These are phyloP conservation scores for Chloebia gouldiae DNA, from an alignment of 2,113 vertebrate genomes.

Conservation along the genomic window DNA sequence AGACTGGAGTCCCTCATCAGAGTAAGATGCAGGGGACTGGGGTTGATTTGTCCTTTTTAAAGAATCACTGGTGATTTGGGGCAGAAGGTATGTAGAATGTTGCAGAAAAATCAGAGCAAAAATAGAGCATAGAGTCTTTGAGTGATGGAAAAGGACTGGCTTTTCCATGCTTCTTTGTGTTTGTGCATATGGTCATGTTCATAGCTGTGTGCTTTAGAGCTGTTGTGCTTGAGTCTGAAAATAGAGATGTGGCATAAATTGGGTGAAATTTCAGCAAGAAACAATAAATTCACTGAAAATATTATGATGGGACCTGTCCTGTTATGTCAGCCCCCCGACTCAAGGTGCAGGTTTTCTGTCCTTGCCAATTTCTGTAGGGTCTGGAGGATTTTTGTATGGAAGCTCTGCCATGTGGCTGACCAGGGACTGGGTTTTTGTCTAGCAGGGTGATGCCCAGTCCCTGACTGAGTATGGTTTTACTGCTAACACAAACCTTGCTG, in stretches of 20 bases:
- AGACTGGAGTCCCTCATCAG: neutral
- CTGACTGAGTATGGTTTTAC: neutral
- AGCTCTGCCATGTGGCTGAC: neutral
- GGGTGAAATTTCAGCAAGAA: neutral
- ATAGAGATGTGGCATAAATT: neutral
- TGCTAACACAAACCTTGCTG: neutral
- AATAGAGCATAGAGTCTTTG: neutral
- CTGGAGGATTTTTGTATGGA: neutral
- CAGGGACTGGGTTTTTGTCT: neutral
- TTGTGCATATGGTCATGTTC: neutral
- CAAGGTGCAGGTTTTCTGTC: neutral
- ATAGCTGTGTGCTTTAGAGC: neutral
- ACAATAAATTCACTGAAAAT: neutral
- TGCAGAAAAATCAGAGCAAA: neutral
- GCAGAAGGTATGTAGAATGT: neutral
- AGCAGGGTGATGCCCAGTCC: neutral
- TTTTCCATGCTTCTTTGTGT: neutral
- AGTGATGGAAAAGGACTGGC: neutral
- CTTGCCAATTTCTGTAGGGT: neutral
- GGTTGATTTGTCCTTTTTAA: neutral
- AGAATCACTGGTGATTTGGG: neutral
- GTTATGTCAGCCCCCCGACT: rapidly evolving
- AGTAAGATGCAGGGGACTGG: neutral
- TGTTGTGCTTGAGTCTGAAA: neutral
- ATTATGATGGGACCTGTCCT: neutral